phyloP scores from a whole-genome alignment of 2,888 invertebrate species.

The Nipponacmea schrenckii region DNA sequence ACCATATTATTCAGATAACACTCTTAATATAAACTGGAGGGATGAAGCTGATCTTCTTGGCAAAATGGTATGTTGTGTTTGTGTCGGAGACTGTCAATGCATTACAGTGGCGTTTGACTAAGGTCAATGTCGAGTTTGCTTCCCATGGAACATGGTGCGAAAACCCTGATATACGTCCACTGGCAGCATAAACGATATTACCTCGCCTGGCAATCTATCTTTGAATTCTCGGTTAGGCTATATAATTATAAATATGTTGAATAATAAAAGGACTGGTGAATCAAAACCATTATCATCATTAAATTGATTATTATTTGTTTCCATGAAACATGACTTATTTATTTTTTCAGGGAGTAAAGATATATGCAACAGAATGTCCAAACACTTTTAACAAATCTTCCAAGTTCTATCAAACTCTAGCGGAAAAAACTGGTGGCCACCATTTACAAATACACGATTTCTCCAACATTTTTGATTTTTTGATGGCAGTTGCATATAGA shows the following conservation, averaged over 20 bases:
- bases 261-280: too few species aligned
- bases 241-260: too few species aligned
- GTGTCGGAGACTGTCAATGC: background rate
- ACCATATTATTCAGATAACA: slow-evolving; percentile 45
- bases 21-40: slow-evolving; percentile 54
- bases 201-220: too few species aligned
- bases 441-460: slow-evolving; percentile 55
- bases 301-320: background rate
- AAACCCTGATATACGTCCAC: too few species aligned
- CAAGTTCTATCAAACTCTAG: slow-evolving; percentile 50
- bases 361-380: slow-evolving; percentile 46
- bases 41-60: slow-evolving; percentile 43
- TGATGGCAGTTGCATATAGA: slow-evolving; percentile 64
- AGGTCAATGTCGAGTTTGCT: background rate
- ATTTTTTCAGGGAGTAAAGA: slow-evolving; percentile 41
- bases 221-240: too few species aligned
- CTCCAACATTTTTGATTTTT: slow-evolving; percentile 55
- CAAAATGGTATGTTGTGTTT: slow-evolving; percentile 30
- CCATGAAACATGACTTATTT: background rate
- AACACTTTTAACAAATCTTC: slow-evolving; percentile 6
- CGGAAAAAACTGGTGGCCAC: slow-evolving; percentile 49
- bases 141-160: too few species aligned
- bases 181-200: too few species aligned
- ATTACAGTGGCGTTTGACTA: too few species aligned
- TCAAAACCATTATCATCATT: too few species aligned